Evolutionary conservation across 2,113 vertebrate genomes (phyloP).

Genomic region (Oncorhynchus tshawytscha): DNA sequence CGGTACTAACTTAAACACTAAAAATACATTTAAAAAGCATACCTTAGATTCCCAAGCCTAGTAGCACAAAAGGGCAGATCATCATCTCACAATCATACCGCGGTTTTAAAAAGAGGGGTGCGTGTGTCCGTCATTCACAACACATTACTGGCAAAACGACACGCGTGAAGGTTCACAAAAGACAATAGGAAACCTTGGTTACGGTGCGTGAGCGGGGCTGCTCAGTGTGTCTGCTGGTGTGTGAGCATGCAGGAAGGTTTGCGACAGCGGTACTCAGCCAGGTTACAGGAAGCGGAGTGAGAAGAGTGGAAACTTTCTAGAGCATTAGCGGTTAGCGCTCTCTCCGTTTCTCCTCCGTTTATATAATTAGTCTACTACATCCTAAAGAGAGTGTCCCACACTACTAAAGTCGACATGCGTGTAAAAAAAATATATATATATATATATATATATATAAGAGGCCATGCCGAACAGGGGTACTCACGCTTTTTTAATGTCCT

Average conservation of each 20-base stretch:
- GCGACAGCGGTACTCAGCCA: background rate
- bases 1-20: background rate
- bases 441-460: too few species aligned
- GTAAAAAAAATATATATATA: too few species aligned
- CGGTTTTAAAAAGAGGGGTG: background rate
- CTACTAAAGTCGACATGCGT: conserved; percentile 22
- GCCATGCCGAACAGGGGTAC: conserved; percentile 56
- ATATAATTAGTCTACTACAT: conserved; percentile 60
- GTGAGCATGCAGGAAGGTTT: background rate
- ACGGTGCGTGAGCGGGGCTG: background rate
- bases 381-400: conserved; percentile 3
- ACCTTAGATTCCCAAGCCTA: background rate
- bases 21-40: background rate
- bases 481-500: conserved; percentile 98
- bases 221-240: background rate
- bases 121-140: background rate
- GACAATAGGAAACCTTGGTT: background rate
- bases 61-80: background rate
- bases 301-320: conserved; percentile 57
- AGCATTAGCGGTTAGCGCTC: conserved; percentile 14
- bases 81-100: too few species aligned
- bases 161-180: background rate
- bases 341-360: conserved; percentile 16
- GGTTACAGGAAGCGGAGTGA: conserved; percentile 57
- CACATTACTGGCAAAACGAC: background rate